These are phyloP conservation scores for Pristionchus japonicus DNA, from an alignment of 2,888 invertebrate genomes.

Conservation along the genomic window DNA sequence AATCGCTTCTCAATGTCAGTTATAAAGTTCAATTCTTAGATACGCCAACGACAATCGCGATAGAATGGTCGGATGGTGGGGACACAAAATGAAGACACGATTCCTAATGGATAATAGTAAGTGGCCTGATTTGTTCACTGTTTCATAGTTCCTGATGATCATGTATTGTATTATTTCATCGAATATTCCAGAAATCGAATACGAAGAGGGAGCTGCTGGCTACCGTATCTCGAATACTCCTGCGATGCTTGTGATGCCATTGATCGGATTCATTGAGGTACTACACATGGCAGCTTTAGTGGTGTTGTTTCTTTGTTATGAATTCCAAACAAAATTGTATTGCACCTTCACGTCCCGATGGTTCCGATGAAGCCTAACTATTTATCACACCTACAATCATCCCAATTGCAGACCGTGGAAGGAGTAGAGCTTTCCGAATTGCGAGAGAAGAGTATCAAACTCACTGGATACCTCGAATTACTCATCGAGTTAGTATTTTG, in stretches of 20 bases:
- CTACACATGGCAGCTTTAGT: too few relatives aligned
- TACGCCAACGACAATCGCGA: slow-evolving; percentile 74
- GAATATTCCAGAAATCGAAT: neutral
- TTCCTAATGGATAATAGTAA: slow-evolving; percentile 77
- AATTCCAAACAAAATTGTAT: too few relatives aligned
- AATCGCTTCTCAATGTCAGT: neutral
- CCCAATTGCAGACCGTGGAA: neutral
- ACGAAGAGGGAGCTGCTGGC: slow-evolving; percentile 76
- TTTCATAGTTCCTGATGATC: too few relatives aligned
- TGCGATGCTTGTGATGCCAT: slow-evolving; percentile 76
- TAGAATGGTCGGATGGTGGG: slow-evolving; percentile 80
- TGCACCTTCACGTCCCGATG: too few relatives aligned
- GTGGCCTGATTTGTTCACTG: too few relatives aligned
- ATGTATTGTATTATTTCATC: slow-evolving; percentile 73
- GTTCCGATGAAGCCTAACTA: too few relatives aligned
- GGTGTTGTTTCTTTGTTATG: too few relatives aligned
- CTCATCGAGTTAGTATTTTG: slow-evolving; percentile 54
- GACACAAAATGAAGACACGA: slow-evolving; percentile 77
- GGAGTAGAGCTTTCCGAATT: slow-evolving; percentile 64
- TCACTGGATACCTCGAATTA: slow-evolving; percentile 79
- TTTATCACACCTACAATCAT: too few relatives aligned
- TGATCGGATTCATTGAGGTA: slow-evolving; percentile 78
- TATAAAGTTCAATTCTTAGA: slow-evolving; percentile 37
- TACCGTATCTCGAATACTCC: slow-evolving; percentile 79
- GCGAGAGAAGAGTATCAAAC: slow-evolving; percentile 77